Base-by-base conservation (phyloP, 1,140 invertebrate species). In the Drosophila melanica region DNA sequence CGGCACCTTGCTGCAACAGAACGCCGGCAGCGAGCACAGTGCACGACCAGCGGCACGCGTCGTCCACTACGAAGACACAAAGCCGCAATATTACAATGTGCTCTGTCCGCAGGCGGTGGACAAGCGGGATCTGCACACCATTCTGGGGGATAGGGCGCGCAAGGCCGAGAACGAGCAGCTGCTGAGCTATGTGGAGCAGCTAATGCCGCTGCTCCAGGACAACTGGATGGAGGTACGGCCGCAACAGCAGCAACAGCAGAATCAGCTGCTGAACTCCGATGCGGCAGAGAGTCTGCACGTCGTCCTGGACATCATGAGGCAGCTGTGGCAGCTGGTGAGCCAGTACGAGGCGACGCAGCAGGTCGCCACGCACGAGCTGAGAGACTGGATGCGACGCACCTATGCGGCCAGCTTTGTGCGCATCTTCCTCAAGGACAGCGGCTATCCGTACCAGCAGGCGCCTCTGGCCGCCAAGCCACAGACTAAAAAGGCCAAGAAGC, bases 221-320 rank as follows among this genome's bases (percentile, higher is more conserved):
- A 95, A 94, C 59, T 96, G 95, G 96, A 75, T 95, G 18, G 96
- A 96, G 93, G 94, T 95, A 16, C 91, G 93, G 20, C 94, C 95
- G 0, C 93, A 92, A 59, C 82, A 81, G 12, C 67, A 72, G 14
- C 39, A 33, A 11, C 47, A 47, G 76, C 84, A 51, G 81, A 84
- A 12, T 81, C 82, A 73, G 30, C 78, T 93, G 11, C 86, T 95
- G 14, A 92, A 80, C 59, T 90, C 91, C 68, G 95, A 95, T 86
- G 93, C 94, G 11, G 92, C 93, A 5, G 76, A 91, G 39, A 92
- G 95, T 39, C 78, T 96, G 12, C 93, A 93, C 71, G 93, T 93
- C 63, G 92, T 93, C 20, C 85, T 95, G 23, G 90, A 93, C 66
- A 93, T 95, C 23, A 92, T 95, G 50, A 86, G 92, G 47, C 91